phyloP scores from a whole-genome alignment of 64 coral and sea anemone genomes.

The Montipora cactus region DNA sequence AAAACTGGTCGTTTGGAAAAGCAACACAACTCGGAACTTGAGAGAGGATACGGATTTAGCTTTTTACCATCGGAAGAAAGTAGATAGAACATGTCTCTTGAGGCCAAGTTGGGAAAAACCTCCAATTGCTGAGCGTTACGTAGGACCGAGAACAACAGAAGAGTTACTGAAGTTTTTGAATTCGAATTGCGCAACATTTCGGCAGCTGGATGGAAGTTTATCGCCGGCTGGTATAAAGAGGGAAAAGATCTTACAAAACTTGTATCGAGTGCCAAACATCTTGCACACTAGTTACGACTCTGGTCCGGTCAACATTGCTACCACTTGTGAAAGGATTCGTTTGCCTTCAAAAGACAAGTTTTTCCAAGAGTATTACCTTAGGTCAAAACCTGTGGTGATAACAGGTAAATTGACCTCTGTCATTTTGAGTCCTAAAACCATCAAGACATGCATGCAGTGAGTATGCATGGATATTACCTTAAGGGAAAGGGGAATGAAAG shows the following conservation, averaged over 20 bases:
- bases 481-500: no score
- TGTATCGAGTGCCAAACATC: conserved; percentile 42
- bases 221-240: conserved; percentile 15
- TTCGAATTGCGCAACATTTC: conserved; percentile 56
- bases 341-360: conserved; percentile 79
- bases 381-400: conserved; percentile 84
- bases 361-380: conserved; percentile 63
- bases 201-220: conserved; percentile 59
- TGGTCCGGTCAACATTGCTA: conserved; percentile 51
- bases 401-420: conserved; percentile 34
- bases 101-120: conserved; percentile 30
- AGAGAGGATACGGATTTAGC: not conserved
- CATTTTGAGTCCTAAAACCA: no score
- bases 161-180: conserved; percentile 68
- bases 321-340: conserved; percentile 55
- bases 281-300: not conserved
- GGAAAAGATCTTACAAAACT: conserved; percentile 57
- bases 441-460: no score
- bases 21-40: not conserved
- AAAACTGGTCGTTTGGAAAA: not conserved
- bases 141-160: conserved; percentile 30
- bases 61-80: conserved; percentile 44
- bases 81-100: conserved; percentile 57
- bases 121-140: conserved; percentile 17
- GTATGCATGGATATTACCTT: no score